phyloP scores from a whole-genome alignment of 2,113 vertebrate species.

The Nothoprocta perdicaria region DNA sequence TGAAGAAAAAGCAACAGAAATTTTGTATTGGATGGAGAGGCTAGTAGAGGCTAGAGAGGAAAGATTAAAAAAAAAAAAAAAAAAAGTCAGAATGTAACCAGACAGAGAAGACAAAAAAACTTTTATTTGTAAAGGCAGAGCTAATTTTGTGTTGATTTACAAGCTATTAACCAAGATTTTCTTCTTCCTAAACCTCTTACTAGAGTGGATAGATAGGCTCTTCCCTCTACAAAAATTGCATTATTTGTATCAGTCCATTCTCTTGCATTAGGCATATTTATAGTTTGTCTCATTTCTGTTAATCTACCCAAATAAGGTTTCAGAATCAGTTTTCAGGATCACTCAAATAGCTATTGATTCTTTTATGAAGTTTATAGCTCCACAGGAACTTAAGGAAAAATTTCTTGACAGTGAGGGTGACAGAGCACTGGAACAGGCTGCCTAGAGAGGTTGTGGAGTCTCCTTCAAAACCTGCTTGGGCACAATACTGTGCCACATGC shows the following conservation, averaged over 20 bases:
- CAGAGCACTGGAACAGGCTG: no score
- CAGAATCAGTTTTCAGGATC: not conserved
- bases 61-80: not conserved
- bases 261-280: not conserved
- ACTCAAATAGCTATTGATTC: not conserved
- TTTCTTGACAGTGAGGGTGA: no score
- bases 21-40: not conserved
- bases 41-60: not conserved
- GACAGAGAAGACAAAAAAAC: not conserved
- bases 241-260: not conserved
- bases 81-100: not conserved
- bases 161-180: not conserved
- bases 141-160: not conserved
- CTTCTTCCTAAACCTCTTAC: not conserved
- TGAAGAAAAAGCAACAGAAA: not conserved
- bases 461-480: no score
- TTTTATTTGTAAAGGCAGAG: not conserved
- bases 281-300: not conserved
- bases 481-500: no score
- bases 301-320: not conserved
- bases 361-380: not conserved
- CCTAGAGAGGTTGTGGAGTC: no score
- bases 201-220: not conserved
- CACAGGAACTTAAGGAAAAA: not conserved
- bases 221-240: not conserved